Conservation (phyloP, 2,888 invertebrate species). For the Hydriomena furcata region DNA sequence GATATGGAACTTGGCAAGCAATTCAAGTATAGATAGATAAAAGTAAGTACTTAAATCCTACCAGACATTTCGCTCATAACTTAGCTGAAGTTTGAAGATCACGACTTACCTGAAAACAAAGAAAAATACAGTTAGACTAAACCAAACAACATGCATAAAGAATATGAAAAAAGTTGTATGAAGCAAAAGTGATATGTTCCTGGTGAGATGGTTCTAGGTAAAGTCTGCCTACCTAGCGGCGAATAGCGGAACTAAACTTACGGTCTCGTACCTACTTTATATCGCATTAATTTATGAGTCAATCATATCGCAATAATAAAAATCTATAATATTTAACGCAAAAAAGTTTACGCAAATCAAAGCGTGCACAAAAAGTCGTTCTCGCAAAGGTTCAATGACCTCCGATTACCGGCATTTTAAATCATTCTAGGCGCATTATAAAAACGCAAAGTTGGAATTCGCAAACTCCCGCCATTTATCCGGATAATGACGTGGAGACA, state of each 20-base stretch:
- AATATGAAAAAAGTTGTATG: too few species aligned
- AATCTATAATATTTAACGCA: too few species aligned
- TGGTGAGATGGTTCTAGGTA: too few species aligned
- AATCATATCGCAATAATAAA: too few species aligned
- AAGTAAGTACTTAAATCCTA: neutral
- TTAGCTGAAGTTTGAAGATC: constrained; percentile 4
- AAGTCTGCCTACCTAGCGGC: too few species aligned
- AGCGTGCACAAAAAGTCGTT: constrained; percentile 16
- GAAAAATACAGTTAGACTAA: constrained; percentile 15
- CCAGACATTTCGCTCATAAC: constrained; percentile 4
- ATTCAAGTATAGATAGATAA: too few species aligned
- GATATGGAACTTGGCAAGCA: too few species aligned
- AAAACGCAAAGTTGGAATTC: constrained; percentile 36
- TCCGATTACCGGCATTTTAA: constrained; percentile 35
- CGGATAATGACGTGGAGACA: constrained; percentile 47
- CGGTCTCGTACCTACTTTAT: too few species aligned
- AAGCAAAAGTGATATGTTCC: too few species aligned
- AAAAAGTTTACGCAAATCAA: constrained; percentile 9
- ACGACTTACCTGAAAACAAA: constrained; percentile 36
- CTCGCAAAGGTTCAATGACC: constrained; percentile 30
- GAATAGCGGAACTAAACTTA: constrained; percentile 30
- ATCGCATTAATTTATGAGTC: too few species aligned
- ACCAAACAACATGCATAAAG: neutral
- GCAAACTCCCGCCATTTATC: constrained; percentile 35
- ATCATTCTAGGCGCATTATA: constrained; percentile 35